A percentile compares a stretch with the other conserved stretches of the same genome.
These are phyloP conservation scores for Scrobipalpa atriplicella DNA, from an alignment of 2,888 invertebrate species.

Conservation along the genomic window DNA sequence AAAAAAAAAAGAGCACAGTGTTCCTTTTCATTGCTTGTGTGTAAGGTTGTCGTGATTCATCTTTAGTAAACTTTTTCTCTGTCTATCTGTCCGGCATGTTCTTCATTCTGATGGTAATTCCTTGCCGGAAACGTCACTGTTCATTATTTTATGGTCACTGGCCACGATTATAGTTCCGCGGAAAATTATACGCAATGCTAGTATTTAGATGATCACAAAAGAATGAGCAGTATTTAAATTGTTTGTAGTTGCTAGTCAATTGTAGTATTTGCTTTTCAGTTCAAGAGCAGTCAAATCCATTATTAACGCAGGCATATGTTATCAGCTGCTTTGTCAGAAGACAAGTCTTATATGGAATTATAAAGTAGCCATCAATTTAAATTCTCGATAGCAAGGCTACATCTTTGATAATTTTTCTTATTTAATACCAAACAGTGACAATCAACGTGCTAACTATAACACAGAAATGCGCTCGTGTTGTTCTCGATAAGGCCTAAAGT, in stretches of 20 bases:
- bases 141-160: conserved; percentile 32
- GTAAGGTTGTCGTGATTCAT: neutral
- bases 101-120: conserved; percentile 39
- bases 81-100: conserved; percentile 42
- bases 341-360: no score
- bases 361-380: no score
- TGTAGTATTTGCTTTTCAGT: neutral
- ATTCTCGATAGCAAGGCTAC: no score
- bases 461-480: no score
- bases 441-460: no score
- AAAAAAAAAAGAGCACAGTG: no score
- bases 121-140: conserved; percentile 25
- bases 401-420: no score
- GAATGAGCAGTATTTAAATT: neutral
- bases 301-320: no score
- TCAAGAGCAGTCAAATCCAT: neutral
- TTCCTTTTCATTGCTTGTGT: no score
- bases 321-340: no score
- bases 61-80: neutral
- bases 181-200: neutral
- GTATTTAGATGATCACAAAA: neutral
- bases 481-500: no score
- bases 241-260: neutral
- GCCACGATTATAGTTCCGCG: neutral
- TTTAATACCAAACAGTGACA: no score